These are phyloP conservation scores for Macrotis lagotis DNA, from an alignment of 2,113 vertebrate genomes.

Conservation along the genomic window DNA sequence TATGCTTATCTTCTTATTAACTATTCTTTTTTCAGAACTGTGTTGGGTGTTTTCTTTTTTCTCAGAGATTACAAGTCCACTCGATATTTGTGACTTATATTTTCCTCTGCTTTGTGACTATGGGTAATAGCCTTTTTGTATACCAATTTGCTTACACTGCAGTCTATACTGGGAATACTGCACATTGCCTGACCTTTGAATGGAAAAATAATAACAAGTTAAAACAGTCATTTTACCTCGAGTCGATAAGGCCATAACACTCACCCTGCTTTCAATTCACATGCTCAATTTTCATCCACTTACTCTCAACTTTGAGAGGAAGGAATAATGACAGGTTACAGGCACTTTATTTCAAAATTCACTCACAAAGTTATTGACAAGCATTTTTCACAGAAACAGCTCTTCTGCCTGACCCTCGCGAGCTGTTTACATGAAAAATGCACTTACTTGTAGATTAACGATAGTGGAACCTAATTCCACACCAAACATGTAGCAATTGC, in stretches of 20 bases:
- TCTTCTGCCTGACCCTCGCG: constrained; percentile 87
- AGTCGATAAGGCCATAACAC: constrained; percentile 94
- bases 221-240: constrained; percentile 90
- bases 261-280: constrained; percentile 93
- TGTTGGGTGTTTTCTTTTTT: constrained; percentile 41
- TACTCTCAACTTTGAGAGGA: constrained; percentile 90
- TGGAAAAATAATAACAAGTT: constrained; percentile 94
- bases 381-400: constrained; percentile 86
- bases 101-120: constrained; percentile 78
- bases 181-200: constrained; percentile 90
- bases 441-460: constrained; percentile 92
- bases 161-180: constrained; percentile 86
- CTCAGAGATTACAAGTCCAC: constrained; percentile 50
- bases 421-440: constrained; percentile 88
- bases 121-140: constrained; percentile 84
- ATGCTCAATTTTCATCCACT: constrained; percentile 97
- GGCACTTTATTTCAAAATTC: constrained; percentile 96
- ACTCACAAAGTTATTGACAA: constrained; percentile 91
- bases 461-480: constrained; percentile 90
- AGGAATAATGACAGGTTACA: constrained; percentile 95
- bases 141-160: constrained; percentile 80
- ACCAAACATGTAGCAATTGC: constrained; percentile 86
- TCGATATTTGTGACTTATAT: constrained; percentile 70
- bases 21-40: constrained; percentile 46
- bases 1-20: not conserved